These are phyloP conservation scores for Drosophila bipectinata DNA, from an alignment of 1,140 invertebrate species.

Conservation along the genomic window DNA sequence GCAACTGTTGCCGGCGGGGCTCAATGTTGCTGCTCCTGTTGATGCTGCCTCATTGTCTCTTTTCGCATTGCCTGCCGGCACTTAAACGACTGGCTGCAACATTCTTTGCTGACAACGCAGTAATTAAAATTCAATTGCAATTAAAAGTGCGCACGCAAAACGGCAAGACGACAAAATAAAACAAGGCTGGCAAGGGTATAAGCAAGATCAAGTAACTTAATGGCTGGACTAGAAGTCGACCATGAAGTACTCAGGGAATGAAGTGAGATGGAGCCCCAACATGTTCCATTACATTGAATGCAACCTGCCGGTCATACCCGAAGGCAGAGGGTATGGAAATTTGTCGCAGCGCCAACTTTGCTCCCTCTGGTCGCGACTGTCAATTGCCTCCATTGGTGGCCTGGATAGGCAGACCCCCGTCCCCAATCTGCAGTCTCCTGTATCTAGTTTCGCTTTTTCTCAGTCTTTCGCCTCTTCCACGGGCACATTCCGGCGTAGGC, in stretches of 20 bases:
- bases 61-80: conserved; percentile 52
- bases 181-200: conserved; percentile 12
- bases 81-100: conserved; percentile 73
- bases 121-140: conserved; percentile 84
- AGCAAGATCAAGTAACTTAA: conserved; percentile 12
- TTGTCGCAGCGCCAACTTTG: conserved; percentile 43
- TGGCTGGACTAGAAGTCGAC: background rate
- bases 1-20: conserved; percentile 54
- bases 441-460: conserved; percentile 17
- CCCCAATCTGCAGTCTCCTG: background rate
- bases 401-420: conserved; percentile 5
- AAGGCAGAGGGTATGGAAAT: conserved; percentile 3
- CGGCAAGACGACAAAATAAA: conserved; percentile 66
- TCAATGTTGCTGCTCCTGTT: conserved; percentile 23
- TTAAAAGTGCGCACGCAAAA: conserved; percentile 82
- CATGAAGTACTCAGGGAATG: background rate
- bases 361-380: conserved; percentile 21
- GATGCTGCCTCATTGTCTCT: conserved; percentile 34
- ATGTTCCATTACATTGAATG: background rate
- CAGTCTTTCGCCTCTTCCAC: conserved; percentile 18
- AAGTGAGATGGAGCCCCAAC: too few species aligned
- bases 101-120: conserved; percentile 82
- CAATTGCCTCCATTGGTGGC: conserved; percentile 49
- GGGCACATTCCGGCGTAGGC: conserved; percentile 61
- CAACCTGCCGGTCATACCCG: too few species aligned